A percentile compares a stretch with the other conserved stretches of the same genome.
Evolutionary conservation across 2,888 invertebrate genomes (phyloP).

Genomic region (Tuberolachnus salignus): DNA sequence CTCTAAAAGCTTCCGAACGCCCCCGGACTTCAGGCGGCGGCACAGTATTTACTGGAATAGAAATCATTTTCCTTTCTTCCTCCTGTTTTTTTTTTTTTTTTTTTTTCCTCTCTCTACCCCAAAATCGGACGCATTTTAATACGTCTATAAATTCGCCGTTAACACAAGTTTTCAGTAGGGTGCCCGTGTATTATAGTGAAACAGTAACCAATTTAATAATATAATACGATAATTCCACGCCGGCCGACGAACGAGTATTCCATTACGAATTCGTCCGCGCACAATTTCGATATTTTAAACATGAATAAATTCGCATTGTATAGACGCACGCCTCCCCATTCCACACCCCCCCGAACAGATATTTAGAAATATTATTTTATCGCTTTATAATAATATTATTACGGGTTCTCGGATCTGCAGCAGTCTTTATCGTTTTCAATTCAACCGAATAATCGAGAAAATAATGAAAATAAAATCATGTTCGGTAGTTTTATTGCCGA

Average conservation of each 20-base stretch:
- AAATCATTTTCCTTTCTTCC: constrained; percentile 38
- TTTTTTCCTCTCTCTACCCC: constrained; percentile 7
- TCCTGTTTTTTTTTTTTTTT: not conserved
- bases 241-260: not conserved
- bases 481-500: not conserved
- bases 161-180: constrained; percentile 20
- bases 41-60: constrained; percentile 25
- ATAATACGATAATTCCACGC: not conserved
- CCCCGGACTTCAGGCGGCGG: not conserved
- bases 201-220: not conserved
- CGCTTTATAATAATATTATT: not conserved
- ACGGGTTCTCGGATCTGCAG: not conserved
- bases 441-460: constrained; percentile 3
- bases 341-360: not conserved
- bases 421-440: constrained; percentile 7
- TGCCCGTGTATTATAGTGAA: not conserved
- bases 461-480: not conserved
- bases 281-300: constrained; percentile 16
- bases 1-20: constrained; percentile 48
- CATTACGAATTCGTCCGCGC: not conserved
- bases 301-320: constrained; percentile 23
- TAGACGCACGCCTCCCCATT: not conserved
- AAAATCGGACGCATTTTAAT: constrained; percentile 21
- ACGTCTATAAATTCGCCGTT: constrained; percentile 39
- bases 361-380: constrained; percentile 3